Percentiles rank a stretch among this genome's conserved stretches.
phyloP scores from a whole-genome alignment of 2,888 invertebrate species.

The Andrena marginata region DNA sequence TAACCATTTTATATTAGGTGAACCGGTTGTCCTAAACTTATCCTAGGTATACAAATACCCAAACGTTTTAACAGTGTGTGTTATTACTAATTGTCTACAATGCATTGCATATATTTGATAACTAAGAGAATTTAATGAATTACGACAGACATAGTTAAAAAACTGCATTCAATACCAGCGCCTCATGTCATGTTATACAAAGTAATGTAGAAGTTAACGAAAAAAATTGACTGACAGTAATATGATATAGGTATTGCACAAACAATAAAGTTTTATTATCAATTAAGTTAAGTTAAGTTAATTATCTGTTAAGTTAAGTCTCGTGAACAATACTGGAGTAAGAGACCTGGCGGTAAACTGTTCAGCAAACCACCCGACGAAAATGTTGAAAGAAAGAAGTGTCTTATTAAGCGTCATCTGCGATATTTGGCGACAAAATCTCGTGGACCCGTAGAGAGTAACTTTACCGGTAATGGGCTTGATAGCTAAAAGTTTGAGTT shows the following conservation, averaged over 20 bases:
- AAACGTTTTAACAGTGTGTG: no score
- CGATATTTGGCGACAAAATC: constrained; percentile 38
- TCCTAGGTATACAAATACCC: no score
- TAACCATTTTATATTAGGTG: no score
- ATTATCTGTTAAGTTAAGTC: neutral
- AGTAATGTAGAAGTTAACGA: neutral
- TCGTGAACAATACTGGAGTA: neutral
- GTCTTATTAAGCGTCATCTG: constrained; percentile 40
- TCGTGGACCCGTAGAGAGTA: constrained; percentile 12
- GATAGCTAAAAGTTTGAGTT: constrained; percentile 63
- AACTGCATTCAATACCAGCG: no score
- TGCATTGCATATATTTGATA: no score
- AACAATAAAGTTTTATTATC: neutral
- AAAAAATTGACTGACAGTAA: neutral
- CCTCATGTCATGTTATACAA: neutral
- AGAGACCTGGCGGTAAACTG: constrained; percentile 31
- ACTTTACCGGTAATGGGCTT: constrained; percentile 47
- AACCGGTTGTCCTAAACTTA: no score
- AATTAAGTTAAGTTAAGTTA: neutral
- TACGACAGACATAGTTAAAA: no score
- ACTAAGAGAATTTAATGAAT: no score
- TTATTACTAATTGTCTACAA: no score
- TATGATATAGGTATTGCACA: neutral
- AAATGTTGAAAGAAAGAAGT: constrained; percentile 6
- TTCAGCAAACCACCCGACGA: constrained; percentile 6